phyloP scores from a whole-genome alignment of 1,140 invertebrate genomes.

The Drosophila simulans region DNA sequence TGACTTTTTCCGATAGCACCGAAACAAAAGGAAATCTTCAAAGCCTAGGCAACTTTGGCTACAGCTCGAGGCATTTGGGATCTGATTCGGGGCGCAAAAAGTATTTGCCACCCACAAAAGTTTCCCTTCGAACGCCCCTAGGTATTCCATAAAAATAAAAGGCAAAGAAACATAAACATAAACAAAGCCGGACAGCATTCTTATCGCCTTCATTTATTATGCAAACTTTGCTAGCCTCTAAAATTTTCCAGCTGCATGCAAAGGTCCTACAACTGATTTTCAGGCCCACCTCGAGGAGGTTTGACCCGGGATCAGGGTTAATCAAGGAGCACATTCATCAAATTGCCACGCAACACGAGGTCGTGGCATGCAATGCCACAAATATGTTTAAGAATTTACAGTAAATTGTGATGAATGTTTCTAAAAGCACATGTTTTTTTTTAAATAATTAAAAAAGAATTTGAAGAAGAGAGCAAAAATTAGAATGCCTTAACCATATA shows the following conservation, averaged over 20 bases:
- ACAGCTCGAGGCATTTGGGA: slow-evolving; percentile 16
- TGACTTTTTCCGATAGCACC: slow-evolving; percentile 1
- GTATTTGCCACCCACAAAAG: slow-evolving; percentile 49
- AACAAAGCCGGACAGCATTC: slow-evolving; percentile 37
- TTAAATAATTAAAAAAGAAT: background rate
- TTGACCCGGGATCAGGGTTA: slow-evolving; percentile 35
- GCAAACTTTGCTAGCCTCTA: slow-evolving; percentile 54
- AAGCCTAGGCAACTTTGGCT: slow-evolving; percentile 20
- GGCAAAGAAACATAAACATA: slow-evolving; percentile 49
- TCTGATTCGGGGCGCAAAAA: slow-evolving; percentile 34
- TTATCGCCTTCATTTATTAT: slow-evolving; percentile 74
- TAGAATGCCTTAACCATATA: too few relatives aligned
- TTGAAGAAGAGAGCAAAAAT: too few relatives aligned
- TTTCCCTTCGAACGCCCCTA: slow-evolving; percentile 48
- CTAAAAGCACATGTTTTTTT: background rate
- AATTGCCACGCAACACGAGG: slow-evolving; percentile 73
- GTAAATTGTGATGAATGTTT: background rate
- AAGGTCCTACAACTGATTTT: slow-evolving; percentile 7
- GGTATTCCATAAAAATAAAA: slow-evolving; percentile 54
- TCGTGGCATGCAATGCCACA: slow-evolving; percentile 47
- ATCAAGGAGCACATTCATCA: slow-evolving; percentile 76
- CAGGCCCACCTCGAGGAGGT: background rate
- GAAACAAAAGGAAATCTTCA: slow-evolving; percentile 34
- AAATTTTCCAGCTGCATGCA: slow-evolving; percentile 57
- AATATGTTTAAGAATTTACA: slow-evolving; percentile 6